Percentiles rank a stretch among this genome's conserved stretches.
phyloP scores from a whole-genome alignment of 2,797 vertebrate species.

The Phrynocephalus vlangalii region DNA sequence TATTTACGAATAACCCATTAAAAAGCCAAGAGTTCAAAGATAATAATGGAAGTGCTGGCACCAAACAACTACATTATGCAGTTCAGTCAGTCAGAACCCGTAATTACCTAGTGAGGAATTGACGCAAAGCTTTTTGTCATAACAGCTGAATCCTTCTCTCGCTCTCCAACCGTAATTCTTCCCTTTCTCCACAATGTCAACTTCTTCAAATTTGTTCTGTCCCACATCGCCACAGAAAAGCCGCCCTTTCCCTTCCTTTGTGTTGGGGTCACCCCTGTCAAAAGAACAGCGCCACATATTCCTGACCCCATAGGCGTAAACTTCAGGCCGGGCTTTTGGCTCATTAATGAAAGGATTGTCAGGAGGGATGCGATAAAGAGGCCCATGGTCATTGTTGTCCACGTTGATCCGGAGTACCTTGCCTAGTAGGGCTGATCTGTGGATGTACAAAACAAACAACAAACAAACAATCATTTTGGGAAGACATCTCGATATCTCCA shows the following conservation, averaged over 20 bases:
- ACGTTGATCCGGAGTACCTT: conserved; percentile 95
- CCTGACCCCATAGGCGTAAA: conserved; percentile 91
- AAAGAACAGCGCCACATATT: conserved; percentile 99
- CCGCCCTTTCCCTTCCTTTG: conserved; percentile 87
- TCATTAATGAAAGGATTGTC: conserved; percentile 91
- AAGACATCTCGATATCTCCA: background rate
- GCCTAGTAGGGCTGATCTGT: conserved; percentile 90
- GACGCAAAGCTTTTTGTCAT: conserved; percentile 91
- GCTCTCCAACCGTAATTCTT: conserved; percentile 96
- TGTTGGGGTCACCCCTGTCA: conserved; percentile 86
- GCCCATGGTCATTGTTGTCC: conserved; percentile 83
- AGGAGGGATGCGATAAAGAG: conserved; percentile 86
- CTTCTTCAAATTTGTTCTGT: conserved; percentile 95
- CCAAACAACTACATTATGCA: background rate
- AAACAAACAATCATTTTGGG: background rate
- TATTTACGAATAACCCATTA: conserved; percentile 7
- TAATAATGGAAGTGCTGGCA: background rate
- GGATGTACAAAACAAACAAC: background rate
- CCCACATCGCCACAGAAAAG: conserved; percentile 97
- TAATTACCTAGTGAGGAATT: conserved; percentile 90
- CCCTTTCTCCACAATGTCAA: conserved; percentile 92
- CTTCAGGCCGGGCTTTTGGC: conserved; percentile 84
- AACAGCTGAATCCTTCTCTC: conserved; percentile 94
- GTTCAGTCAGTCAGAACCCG: conserved; percentile 9
- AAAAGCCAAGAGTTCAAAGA: conserved; percentile 31